phyloP scores from a whole-genome alignment of 2,797 vertebrate species.

The Scleropages formosus region DNA sequence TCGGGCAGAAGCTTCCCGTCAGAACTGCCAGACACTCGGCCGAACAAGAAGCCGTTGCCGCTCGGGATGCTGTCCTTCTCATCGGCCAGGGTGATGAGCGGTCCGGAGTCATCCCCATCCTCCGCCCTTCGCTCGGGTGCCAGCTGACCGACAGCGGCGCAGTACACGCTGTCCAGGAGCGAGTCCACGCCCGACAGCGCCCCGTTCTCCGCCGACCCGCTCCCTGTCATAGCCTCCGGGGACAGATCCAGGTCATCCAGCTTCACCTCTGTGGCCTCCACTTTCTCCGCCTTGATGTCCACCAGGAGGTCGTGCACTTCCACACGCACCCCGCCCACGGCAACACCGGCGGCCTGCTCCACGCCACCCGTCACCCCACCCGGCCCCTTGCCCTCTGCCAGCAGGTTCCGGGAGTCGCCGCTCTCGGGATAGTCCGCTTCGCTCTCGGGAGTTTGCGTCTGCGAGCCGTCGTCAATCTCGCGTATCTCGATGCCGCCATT shows the following conservation, averaged over 20 bases:
- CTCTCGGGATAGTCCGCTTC: conserved; percentile 91
- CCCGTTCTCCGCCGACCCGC: conserved; percentile 75
- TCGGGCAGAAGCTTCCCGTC: conserved; percentile 95
- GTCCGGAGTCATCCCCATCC: conserved; percentile 90
- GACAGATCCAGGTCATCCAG: conserved; percentile 96
- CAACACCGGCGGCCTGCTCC: conserved; percentile 46
- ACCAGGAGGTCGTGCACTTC: conserved; percentile 96
- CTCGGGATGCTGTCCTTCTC: conserved; percentile 92
- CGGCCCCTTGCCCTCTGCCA: conserved; percentile 81
- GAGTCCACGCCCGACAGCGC: conserved; percentile 88
- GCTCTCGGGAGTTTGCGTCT: conserved; percentile 95
- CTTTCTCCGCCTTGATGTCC: conserved; percentile 98
- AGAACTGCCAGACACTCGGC: conserved; percentile 77
- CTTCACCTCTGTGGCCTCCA: conserved; percentile 97
- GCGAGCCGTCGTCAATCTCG: conserved; percentile 88
- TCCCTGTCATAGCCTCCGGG: conserved; percentile 80
- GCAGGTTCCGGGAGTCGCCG: conserved; percentile 81
- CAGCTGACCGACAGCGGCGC: conserved; percentile 90
- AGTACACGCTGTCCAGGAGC: conserved; percentile 90
- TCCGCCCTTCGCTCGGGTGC: conserved; percentile 82
- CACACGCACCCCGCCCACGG: conserved; percentile 78
- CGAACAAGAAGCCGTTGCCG: conserved; percentile 91
- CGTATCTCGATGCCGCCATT: conserved; percentile 91
- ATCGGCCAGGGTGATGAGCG: conserved; percentile 92
- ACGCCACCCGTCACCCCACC: conserved; percentile 80